Evolutionary conservation across 2,113 vertebrate species (phyloP), one percentile per base, ranked within the genome.

Genomic region (Channa maculata): DNA sequence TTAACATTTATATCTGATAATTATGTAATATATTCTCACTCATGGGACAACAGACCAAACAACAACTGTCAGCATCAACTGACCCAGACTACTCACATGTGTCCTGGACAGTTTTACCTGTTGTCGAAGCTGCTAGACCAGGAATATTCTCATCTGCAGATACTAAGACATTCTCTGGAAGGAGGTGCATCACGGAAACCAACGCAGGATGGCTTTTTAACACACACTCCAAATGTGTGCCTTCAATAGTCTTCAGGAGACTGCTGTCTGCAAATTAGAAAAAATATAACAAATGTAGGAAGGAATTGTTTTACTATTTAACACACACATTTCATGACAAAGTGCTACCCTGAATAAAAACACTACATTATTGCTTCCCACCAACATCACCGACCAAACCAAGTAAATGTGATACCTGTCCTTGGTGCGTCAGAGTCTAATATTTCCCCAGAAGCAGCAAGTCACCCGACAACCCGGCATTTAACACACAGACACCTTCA

Each of bases 91-190:
- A 33, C 4, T 34, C 3, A 37, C 39, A 6, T 69, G 66, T 55
- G 38, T 2, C 39, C 39, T 41, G 39, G 6, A 41, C 4, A 41
- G 6, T 13, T 45, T 75, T 82, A 96, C 96, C 86, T 15, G 74
- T 46, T 0, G 38, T 89, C 0, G 90, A 89, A 0, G 88, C 83
- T 14, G 92, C 76, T 34, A 98, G 82, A 0, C 97, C 97, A 0
- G 97, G 96, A 64, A 98, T 52, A 3, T 43, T 89, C 77, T 96
- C 95, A 41, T 91, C 82, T 12, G 95, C 94, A 0, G 96, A 97
- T 8, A 96, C 63, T 12, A 97, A 92, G 6, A 94, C 82, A 80
- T 99, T 97, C 87, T 96, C 96, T 0, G 98, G 97, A 36, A 99
- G 85, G 0, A 99, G 94, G 73, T 96, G 95, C 84, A 91, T 92